These are phyloP conservation scores for Chymomyza costata DNA, from an alignment of 1,140 invertebrate genomes.

Conservation along the genomic window DNA sequence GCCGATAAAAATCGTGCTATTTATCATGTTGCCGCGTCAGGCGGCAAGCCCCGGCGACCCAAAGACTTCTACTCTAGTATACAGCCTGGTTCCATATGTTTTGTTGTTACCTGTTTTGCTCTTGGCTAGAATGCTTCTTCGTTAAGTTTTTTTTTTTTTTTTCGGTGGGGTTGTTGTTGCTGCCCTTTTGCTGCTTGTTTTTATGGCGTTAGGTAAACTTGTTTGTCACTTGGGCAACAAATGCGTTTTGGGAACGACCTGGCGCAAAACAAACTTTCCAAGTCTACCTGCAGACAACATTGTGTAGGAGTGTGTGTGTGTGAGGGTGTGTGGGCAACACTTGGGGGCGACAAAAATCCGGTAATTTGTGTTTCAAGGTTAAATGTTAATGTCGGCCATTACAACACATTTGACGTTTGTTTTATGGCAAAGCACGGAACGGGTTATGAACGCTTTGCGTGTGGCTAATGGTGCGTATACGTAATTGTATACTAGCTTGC, in stretches of 20 bases:
- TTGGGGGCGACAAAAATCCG: slow-evolving; percentile 63
- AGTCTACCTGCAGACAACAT: neutral
- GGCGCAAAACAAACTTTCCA: neutral
- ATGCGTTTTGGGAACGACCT: slow-evolving; percentile 19
- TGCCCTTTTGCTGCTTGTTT: neutral
- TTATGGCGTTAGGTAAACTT: slow-evolving; percentile 4
- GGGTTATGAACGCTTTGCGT: slow-evolving; percentile 54
- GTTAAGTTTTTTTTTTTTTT: too few species aligned
- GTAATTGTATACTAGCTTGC: slow-evolving; percentile 39
- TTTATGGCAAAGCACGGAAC: slow-evolving; percentile 30
- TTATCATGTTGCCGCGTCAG: slow-evolving; percentile 23
- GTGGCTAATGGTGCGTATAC: slow-evolving; percentile 49
- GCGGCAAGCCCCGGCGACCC: slow-evolving; percentile 3
- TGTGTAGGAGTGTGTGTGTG: slow-evolving; percentile 5
- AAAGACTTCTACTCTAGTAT: too few species aligned
- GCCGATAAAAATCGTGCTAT: slow-evolving; percentile 26
- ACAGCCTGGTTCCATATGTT: too few species aligned
- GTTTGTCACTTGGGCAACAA: slow-evolving; percentile 19
- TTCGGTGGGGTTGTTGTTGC: neutral
- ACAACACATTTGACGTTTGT: slow-evolving; percentile 60
- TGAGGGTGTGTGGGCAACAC: slow-evolving; percentile 13
- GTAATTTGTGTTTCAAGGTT: slow-evolving; percentile 69
- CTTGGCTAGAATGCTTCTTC: too few species aligned
- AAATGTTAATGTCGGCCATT: slow-evolving; percentile 68
- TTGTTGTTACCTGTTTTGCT: too few species aligned